Base-by-base conservation (phyloP, 2,797 vertebrate species). In the Hylomyscus alleni region DNA sequence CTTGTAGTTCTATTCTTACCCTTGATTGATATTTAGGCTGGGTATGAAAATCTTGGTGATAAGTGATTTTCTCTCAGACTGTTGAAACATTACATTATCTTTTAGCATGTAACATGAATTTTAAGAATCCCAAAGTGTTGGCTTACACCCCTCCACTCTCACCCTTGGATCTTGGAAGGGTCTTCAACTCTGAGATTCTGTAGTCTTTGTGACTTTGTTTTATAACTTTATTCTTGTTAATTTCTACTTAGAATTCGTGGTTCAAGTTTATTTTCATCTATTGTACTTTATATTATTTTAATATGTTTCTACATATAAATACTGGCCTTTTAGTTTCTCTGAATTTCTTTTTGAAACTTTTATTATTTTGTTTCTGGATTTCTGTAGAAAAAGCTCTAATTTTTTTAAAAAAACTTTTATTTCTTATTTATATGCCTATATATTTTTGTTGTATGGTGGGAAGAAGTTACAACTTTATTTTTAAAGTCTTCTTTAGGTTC, bases 21-120 rank as follows among this genome's bases (percentile, higher is more conserved):
- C 1, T 50, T 29, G 17, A 75, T 29, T 75, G 85, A 94, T 73
- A 94, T 24, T 67, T 89, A 73, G 80, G 31, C 13, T 92, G 62
- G 37, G 65, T 75, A 80, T 58, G 80, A 20, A 85, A 89, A 67
- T 94, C 67, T 86, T 54, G 14, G 40, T 44, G 78, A 37, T 54
- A 89, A 80, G 47, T 34, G 26, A 72, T 9, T 62, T 92, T 58
- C 24, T 58, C 80, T 85, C 20, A n/a, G 47, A 75, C 62, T 65
- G 80, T 58, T 89, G 26, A 89, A 95, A 67, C 6, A 54, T 58
- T 60, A 14, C 31, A 58, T 76, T 82, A 31, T 44, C 52, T 88
- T 94, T 12, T 91, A 89, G 58, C 7, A 37, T 87, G 67, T 58
- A 17, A 19, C 58, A 34, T 87, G 58, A 81, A 47, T 93, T 93